Base-by-base conservation (phyloP, 30 jellyfish, hydroid and myxozoan genomes). In the Aurelia aurita region DNA sequence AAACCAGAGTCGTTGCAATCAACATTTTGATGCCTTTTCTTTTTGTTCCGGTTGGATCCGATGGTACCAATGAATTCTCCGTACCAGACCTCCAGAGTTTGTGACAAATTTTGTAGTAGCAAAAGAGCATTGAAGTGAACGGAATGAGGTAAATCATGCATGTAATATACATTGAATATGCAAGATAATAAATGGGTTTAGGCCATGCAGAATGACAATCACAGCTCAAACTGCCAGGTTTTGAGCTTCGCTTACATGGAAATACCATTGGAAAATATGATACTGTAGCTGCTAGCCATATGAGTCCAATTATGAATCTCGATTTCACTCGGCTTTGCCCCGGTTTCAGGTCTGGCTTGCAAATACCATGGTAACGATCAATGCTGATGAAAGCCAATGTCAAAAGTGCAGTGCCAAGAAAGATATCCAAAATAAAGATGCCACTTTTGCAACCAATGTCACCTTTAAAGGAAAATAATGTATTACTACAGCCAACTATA, bases 171-270 rank as follows among this genome's bases (percentile, higher is more conserved):
- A 78, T 64, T 53, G 90, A 63, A 58, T 74, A 86, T 5, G 35
- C 68, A 6, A 74, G 51, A 55, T 86, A 86, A 34, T 64, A 55
- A 13, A 19, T 68, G 23, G 20, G 72, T 29, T 68, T 47, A 15
- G 96, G 90, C 96, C 96, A 86, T 18, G 46, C 34, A 6, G 96
- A 61, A 51, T 86, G 90, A 55, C 96, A 86, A 46, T 86, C 96
- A 69, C 96, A 86, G 61, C 79, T 62, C 57, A 86, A 54, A 21
- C 78, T 74, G 53, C 81, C 86, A 29, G 61, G 60, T n/a, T 61
- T 35, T 27, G 39, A 51, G 22, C 86, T 66, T 23, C 61, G 32
- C 26, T 27, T 22, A 66, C 96, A 86, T 12, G 69, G 81, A 57
- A 75, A 35, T 21, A 26, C 29, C 96, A 86, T 86, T 53, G 96